A percentile compares a stretch with the other conserved stretches of the same genome.
phyloP scores from a whole-genome alignment of 2,888 invertebrate species.

The Pterostichus madidus region DNA sequence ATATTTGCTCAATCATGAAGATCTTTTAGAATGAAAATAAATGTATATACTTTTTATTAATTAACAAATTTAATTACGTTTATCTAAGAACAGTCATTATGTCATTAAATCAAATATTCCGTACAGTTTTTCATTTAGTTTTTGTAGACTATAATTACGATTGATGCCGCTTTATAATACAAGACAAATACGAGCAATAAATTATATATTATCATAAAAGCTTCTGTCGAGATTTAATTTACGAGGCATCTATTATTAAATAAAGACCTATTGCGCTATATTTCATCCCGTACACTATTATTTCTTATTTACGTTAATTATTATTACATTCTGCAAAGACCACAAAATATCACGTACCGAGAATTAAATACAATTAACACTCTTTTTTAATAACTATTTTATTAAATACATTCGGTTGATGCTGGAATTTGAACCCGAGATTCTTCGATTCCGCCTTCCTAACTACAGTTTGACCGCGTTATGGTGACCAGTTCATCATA shows the following conservation, averaged over 20 bases:
- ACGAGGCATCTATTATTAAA: slow-evolving; percentile 10
- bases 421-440: no score
- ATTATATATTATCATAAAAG: slow-evolving; percentile 24
- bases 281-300: slow-evolving; percentile 6
- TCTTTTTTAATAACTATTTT: no score
- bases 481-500: no score
- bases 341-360: no score
- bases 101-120: slow-evolving; percentile 7
- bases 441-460: no score
- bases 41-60: not conserved
- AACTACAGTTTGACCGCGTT: no score
- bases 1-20: no score
- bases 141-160: not conserved
- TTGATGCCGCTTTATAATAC: not conserved
- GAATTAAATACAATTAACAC: no score
- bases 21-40: not conserved
- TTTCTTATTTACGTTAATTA: not conserved
- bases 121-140: not conserved
- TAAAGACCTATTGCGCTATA: slow-evolving; percentile 10
- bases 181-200: slow-evolving; percentile 10
- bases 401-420: no score
- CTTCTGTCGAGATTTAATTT: not conserved
- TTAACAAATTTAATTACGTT: not conserved
- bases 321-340: no score
- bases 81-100: not conserved